Percentiles rank a stretch among this genome's conserved stretches.
These are phyloP conservation scores for Callaeas wilsoni DNA, from an alignment of 2,113 vertebrate species.

Conservation along the genomic window DNA sequence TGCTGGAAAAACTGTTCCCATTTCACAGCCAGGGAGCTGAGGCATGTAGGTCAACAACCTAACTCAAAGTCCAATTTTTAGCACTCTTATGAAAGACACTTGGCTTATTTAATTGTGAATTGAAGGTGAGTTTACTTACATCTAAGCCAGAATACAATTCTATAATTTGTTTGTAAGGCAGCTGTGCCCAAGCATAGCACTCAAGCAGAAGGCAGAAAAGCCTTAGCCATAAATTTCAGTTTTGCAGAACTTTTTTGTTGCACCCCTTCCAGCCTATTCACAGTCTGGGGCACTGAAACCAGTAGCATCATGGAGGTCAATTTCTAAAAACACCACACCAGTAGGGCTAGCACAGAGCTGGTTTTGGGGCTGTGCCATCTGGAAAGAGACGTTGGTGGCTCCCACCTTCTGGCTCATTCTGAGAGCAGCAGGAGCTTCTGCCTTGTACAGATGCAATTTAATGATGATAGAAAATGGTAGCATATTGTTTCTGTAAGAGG, in stretches of 20 bases:
- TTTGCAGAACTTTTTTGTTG: background rate
- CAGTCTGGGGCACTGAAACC: background rate
- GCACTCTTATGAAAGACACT: background rate
- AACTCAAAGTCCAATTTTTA: background rate
- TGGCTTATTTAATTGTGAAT: background rate
- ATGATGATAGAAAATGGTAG: slow-evolving; percentile 59
- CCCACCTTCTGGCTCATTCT: slow-evolving; percentile 47
- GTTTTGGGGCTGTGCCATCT: slow-evolving; percentile 44
- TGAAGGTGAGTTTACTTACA: background rate
- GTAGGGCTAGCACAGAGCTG: background rate
- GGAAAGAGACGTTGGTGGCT: slow-evolving; percentile 24
- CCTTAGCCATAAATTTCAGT: background rate
- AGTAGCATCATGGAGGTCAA: background rate
- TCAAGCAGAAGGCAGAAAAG: background rate
- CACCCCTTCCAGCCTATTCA: background rate
- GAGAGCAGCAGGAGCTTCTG: slow-evolving; percentile 48
- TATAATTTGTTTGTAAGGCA: background rate
- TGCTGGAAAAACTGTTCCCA: background rate
- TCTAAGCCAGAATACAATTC: background rate
- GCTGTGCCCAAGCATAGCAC: background rate
- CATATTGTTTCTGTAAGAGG: slow-evolving; percentile 61
- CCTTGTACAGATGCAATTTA: slow-evolving; percentile 50
- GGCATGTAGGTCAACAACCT: slow-evolving; percentile 7
- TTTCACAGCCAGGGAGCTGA: slow-evolving; percentile 11
- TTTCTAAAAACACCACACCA: slow-evolving; percentile 21